Conservation (phyloP, 2,113 vertebrate species). For the Sakesphorus luctuosus region DNA sequence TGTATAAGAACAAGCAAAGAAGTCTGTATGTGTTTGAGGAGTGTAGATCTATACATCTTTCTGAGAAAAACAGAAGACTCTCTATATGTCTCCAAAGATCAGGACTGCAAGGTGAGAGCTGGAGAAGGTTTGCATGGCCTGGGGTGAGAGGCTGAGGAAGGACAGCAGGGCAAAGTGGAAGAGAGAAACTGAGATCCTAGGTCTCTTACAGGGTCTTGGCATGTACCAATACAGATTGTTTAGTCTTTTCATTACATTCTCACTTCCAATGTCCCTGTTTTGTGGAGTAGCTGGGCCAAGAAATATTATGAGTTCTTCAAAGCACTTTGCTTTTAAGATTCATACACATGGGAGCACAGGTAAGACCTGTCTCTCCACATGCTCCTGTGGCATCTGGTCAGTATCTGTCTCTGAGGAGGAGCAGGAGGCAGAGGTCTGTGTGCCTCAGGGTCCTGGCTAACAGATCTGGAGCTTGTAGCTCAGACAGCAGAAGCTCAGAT, state of each 20-base stretch:
- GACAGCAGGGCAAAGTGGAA: neutral
- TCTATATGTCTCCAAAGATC: neutral
- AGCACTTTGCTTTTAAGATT: neutral
- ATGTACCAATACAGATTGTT: neutral
- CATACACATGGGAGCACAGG: neutral
- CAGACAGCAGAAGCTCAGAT: neutral
- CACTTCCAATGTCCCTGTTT: neutral
- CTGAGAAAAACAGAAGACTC: neutral
- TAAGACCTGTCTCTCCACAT: neutral
- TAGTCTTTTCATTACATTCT: neutral
- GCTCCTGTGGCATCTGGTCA: neutral
- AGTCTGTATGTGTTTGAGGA: neutral
- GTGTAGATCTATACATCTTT: neutral
- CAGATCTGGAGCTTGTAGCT: neutral
- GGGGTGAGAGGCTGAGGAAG: neutral
- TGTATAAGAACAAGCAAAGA: neutral
- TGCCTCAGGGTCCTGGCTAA: neutral
- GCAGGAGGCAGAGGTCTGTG: neutral
- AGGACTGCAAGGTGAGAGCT: neutral
- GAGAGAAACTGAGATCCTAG: neutral
- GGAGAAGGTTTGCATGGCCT: neutral
- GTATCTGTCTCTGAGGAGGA: neutral
- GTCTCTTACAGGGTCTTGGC: neutral
- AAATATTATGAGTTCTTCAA: neutral
- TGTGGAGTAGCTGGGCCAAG: neutral